Percentiles rank a stretch among this genome's conserved stretches.
Evolutionary conservation across 2,888 invertebrate species (phyloP).

Genomic region (Latheticus oryzae): DNA sequence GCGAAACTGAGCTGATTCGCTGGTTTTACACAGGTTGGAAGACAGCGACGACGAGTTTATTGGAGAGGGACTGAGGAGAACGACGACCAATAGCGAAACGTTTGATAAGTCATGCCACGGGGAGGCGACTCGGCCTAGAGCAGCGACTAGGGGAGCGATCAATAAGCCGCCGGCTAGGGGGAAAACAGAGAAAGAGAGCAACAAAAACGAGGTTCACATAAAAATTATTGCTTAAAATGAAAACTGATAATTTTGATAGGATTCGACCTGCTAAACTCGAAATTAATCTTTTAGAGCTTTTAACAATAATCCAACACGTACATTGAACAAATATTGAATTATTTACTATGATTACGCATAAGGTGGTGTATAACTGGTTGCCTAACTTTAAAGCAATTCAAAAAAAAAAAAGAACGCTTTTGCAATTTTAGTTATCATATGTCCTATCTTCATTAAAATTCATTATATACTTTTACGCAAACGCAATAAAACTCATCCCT

Average conservation of each 20-base stretch:
- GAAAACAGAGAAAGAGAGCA: too few relatives aligned
- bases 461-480: background rate
- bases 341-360: too few relatives aligned
- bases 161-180: too few relatives aligned
- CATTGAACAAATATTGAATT: too few relatives aligned
- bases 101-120: constrained; percentile 17
- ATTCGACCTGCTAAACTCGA: too few relatives aligned
- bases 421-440: too few relatives aligned
- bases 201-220: too few relatives aligned
- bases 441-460: background rate
- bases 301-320: too few relatives aligned
- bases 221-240: too few relatives aligned
- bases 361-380: constrained; percentile 6
- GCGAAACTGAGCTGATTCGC: constrained; percentile 18
- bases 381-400: background rate
- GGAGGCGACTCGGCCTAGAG: constrained; percentile 1
- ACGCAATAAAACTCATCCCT: background rate
- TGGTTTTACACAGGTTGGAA: constrained; percentile 21
- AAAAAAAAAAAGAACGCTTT: too few relatives aligned
- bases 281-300: too few relatives aligned
- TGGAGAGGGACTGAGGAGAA: constrained; percentile 22
- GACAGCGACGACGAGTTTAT: constrained; percentile 5
- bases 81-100: constrained; percentile 26
- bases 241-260: too few relatives aligned
- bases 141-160: background rate